Conservation (phyloP, 2,797 vertebrate genomes). For the Falco biarmicus region DNA sequence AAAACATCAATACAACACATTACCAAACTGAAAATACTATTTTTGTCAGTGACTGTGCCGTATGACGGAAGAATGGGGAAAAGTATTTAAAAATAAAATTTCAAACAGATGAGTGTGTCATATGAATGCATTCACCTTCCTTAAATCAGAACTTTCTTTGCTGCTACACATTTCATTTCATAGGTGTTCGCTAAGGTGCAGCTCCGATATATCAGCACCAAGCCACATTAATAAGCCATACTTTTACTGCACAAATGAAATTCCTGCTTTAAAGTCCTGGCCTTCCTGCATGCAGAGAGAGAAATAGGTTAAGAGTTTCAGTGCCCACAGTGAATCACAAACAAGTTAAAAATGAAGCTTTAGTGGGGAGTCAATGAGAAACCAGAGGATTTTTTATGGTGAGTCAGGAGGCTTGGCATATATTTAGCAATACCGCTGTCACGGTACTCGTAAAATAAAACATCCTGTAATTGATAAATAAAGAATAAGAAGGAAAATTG, state of each 20-base stretch:
- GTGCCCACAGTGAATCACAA: not conserved
- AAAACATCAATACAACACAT: not conserved
- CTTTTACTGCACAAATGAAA: slow-evolving; percentile 40
- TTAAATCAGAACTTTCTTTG: slow-evolving; percentile 6
- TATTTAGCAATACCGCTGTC: not conserved
- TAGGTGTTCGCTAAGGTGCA: not conserved
- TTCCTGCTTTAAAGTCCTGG: not conserved
- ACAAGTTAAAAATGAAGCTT: not conserved
- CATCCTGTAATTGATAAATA: not conserved
- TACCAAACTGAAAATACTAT: not conserved
- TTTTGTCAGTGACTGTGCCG: not conserved
- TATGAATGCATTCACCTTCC: not conserved
- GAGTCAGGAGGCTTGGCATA: not conserved
- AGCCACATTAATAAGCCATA: slow-evolving; percentile 40
- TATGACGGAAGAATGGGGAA: not conserved
- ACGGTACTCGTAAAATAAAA: not conserved
- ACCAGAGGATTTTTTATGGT: not conserved
- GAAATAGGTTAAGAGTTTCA: slow-evolving; percentile 25
- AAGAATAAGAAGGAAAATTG: not conserved
- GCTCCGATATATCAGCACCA: slow-evolving; percentile 2
- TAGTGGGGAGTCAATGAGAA: not conserved
- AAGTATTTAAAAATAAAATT: slow-evolving; percentile 4
- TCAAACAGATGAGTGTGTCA: not conserved
- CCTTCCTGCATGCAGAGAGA: not conserved
- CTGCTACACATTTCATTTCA: slow-evolving; percentile 4